These are phyloP conservation scores for Sminthopsis crassicaudata DNA, from an alignment of 2,113 vertebrate genomes.

Conservation along the genomic window DNA sequence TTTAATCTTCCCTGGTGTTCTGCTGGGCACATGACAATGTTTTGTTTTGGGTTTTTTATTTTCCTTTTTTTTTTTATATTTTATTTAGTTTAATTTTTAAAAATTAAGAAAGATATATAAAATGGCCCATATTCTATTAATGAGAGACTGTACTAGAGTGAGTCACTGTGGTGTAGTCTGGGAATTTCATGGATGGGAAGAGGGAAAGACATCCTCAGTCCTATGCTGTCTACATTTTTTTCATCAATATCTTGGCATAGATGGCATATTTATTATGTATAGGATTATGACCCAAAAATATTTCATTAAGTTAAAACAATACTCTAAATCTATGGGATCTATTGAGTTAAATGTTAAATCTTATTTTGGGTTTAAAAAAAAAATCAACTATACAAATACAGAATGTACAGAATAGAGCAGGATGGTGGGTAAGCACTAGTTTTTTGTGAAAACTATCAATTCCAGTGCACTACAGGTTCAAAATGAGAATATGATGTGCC, in stretches of 20 bases:
- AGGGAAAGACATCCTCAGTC: neutral
- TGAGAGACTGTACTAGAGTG: neutral
- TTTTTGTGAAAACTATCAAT: neutral
- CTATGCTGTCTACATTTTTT: neutral
- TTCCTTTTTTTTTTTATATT: too few relatives aligned
- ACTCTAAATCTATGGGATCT: neutral
- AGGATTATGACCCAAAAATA: neutral
- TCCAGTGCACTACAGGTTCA: neutral
- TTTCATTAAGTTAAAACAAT: neutral
- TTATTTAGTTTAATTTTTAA: too few relatives aligned
- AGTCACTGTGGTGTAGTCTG: neutral
- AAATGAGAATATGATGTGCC: neutral
- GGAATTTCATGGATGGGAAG: neutral
- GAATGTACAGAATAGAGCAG: neutral
- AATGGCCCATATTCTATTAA: neutral
- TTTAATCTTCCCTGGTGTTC: too few relatives aligned
- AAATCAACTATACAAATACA: neutral
- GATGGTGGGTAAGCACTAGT: neutral
- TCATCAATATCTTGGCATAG: neutral
- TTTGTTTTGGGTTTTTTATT: too few relatives aligned
- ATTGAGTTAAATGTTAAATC: neutral
- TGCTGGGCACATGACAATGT: too few relatives aligned
- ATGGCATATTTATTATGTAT: neutral
- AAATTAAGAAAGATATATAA: neutral
- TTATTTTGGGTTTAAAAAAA: neutral